Evolutionary conservation across 2,888 invertebrate species (phyloP).

Genomic region (Argyra leucocephala): DNA sequence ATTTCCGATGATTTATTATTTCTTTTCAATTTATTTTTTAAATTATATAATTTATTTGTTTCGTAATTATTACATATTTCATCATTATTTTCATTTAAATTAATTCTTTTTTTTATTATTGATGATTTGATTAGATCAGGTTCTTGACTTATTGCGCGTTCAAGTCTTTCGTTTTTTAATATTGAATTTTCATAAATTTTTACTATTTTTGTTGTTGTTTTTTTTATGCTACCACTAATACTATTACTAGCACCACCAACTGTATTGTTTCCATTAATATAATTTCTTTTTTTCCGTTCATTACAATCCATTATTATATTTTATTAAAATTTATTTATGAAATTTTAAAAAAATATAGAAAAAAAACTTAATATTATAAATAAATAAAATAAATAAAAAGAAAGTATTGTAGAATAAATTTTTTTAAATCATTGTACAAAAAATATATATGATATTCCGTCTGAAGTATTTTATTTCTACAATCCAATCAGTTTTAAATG

Average conservation of each 20-base stretch:
- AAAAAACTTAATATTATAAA: too few species aligned
- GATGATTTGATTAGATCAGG: slow-evolving; percentile 21
- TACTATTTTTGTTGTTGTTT: slow-evolving; percentile 15
- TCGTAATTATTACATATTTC: slow-evolving; percentile 4
- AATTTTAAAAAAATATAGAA: too few species aligned
- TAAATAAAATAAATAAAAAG: too few species aligned
- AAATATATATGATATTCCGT: neutral
- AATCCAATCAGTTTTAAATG: neutral
- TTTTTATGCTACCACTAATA: slow-evolving; percentile 8
- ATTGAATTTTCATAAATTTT: slow-evolving; percentile 13
- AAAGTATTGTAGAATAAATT: too few species aligned
- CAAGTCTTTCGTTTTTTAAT: slow-evolving; percentile 39
- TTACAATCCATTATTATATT: too few species aligned
- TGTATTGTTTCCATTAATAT: too few species aligned
- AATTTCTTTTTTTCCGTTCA: too few species aligned
- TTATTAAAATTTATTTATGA: too few species aligned
- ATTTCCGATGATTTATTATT: neutral
- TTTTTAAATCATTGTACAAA: neutral
- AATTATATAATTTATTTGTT: neutral
- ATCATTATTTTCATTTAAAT: slow-evolving; percentile 6
- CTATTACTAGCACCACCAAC: neutral
- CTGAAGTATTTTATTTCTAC: too few species aligned
- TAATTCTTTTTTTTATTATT: slow-evolving; percentile 12
- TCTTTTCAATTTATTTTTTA: neutral
- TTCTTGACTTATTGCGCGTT: slow-evolving; percentile 33